Base-by-base conservation (phyloP, 2,888 invertebrate genomes). In the Catocala nupta region DNA sequence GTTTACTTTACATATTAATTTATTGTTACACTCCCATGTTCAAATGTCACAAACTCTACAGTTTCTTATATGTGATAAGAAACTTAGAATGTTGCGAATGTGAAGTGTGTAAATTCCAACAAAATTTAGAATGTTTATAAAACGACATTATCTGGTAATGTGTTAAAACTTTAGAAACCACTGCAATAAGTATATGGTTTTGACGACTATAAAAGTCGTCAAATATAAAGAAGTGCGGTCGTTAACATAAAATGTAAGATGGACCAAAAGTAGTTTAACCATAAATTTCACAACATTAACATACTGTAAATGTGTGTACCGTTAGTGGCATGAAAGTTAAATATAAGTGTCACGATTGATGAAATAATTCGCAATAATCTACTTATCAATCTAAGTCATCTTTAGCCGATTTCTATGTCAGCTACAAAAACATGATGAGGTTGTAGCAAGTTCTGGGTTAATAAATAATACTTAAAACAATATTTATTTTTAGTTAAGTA, bases 1-100 rank as follows among this genome's bases (percentile, higher is more conserved):
- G 87, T 89, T 33, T 85, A 87, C 53, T 81, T 83, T 67, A 86
- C 87, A 73, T 90, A 90, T 77, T 90, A 86, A 84, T 74, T 73
- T 72, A 79, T 68, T 67, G 6, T 65, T 42, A 55, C 50, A 45
- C 25, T 42, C 3, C 0, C 9, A 6, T 43, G 47, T 43, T 50
- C 33, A 50, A 9, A 12, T 39, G 43, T 43, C 43, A 8, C 49
- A 49, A 50, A 47, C 43, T 25, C 5, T 48, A 25, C n/a, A 25
- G 0, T 13, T 50, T 49, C 5, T 10, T 54, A 12, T 43, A 47
- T 13, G 8, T 44, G 5, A 43, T 55, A 39, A 33, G 25, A 33
- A 44, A 44, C 36, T 3, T 39, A 7, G 4, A 25, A 39, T 1
- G 36, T 39, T 9, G 9, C 36, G 9, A 6, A 9, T 39, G 9